Base-by-base conservation (phyloP, 2,888 invertebrate species). In the Ommatoiulus sabulosus region DNA sequence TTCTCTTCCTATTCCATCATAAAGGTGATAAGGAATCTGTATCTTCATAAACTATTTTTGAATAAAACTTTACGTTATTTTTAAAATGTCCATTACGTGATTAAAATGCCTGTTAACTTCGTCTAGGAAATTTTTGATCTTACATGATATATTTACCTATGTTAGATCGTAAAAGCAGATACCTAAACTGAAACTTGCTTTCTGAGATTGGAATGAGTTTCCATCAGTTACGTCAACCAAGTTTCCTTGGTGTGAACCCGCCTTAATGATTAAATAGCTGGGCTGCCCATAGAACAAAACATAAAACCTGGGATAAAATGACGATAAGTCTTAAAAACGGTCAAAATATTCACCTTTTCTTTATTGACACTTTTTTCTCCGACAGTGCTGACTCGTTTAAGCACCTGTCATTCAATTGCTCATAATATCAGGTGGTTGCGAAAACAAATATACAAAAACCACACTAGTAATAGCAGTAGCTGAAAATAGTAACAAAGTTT, bases 401-500 rank as follows among this genome's bases (percentile, higher is more conserved):
- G 35, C 80, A 80, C 80, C 35, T 80, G 43, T 80, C 80, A 80
- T 80, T 35, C 80, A 80, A 80, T n/a, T 35, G 12, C 80, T 80
- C 35, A 35, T 80, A 43, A 80, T 80, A 80, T 80, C 80, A 80
- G 80, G 80, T 80, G 80, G 80, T 80, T 80, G 80, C 80, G n/a
- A 15, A 80, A 80, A 80, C 80, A 80, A 80, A 24, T 80, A 80
- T 80, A 80, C 80, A 80, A 80, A 52, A 80, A 80, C 35, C 80
- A 80, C 80, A 80, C 80, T 35, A 80, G 80, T 80, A 80, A 80
- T 80, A 80, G 80, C 80, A 80, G 80, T 80, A 80, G 80, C 80
- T 35, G 80, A 80, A 80, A 80, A 52, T n/a, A 44, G 48, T 86
- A 86, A 86, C 46, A 86, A 86, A 86, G 86, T 48, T 15, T 86